Base-by-base conservation (phyloP, 35 echinoderm and acorn worm genomes). In the Stichopus chloronotus region DNA sequence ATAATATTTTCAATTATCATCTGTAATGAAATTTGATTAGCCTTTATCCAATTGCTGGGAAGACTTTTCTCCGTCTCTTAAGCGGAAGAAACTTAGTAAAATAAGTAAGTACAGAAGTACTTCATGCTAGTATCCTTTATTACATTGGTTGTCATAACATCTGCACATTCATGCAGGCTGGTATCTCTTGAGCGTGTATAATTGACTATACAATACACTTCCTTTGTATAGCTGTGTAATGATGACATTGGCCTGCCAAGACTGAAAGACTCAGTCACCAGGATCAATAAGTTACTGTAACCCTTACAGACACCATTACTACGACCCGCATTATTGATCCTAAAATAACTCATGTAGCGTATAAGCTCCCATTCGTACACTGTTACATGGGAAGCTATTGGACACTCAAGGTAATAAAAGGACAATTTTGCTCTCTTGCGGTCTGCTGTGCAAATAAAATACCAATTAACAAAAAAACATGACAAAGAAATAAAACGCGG, bases 391-490 rank as follows among this genome's bases (percentile, higher is more conserved):
- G 61, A 65, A 65, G 61, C 9, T 65, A 65, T 65, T 19, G 61
- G 61, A 65, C 61, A 11, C 61, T 19, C 61, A 9, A 14, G 61
- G 11, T 65, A 65, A 65, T 65, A 65, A 65, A 11, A 65, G 61
- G 11, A 65, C 19, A 65, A 65, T 17, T 65, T 65, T 14, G 61
- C 55, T 83, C 80, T 83, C 30, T 83, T 83, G 52, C 53, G 80
- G 55, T 52, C 80, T 52, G 52, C 12, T 83, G 43, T 17, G 80
- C 80, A 83, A 83, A 83, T 83, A 83, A 83, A 83, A 83, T 83
- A 83, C 80, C 53, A 83, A 83, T 83, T 83, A 83, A 83, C 10
- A 83, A 19, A 17, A 83, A 16, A 83, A 83, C 55, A 83, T 55
- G 55, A 52, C 13, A 83, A 79, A 79, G 80, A 17, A 83, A 43